These are phyloP conservation scores for Dexiosoma caninum DNA, from an alignment of 2,888 invertebrate species.

Conservation along the genomic window DNA sequence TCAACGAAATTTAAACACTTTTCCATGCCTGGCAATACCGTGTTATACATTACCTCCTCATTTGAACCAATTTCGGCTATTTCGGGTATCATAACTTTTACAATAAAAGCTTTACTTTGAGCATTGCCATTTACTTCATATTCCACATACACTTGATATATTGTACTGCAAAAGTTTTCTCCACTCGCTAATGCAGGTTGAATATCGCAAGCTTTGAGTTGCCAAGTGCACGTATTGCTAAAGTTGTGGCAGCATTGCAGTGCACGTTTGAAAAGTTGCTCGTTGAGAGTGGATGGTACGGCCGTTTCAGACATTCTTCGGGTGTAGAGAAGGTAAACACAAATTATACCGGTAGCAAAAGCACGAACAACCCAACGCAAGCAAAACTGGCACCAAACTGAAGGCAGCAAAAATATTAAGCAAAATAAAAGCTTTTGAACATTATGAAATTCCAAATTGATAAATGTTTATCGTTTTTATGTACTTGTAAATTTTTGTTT, in stretches of 20 bases:
- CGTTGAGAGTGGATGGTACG: constrained; percentile 42
- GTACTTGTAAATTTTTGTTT: no score
- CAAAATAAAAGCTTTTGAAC: not conserved
- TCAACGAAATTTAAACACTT: no score
- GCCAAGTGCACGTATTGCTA: constrained; percentile 15
- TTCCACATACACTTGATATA: constrained; percentile 66
- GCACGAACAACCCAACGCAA: not conserved
- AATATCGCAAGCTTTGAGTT: constrained; percentile 47
- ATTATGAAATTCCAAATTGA: constrained; percentile 11
- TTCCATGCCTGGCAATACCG: constrained; percentile 68
- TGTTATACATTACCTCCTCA: constrained; percentile 68
- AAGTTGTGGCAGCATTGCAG: constrained; percentile 40
- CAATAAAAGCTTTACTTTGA: constrained; percentile 61
- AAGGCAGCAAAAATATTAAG: not conserved
- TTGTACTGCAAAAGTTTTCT: constrained; percentile 73
- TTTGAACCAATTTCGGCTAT: constrained; percentile 68
- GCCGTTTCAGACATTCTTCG: constrained; percentile 22
- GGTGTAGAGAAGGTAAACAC: not conserved
- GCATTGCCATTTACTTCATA: constrained; percentile 51
- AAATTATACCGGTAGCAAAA: not conserved
- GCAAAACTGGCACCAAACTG: not conserved
- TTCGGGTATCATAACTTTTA: constrained; percentile 69
- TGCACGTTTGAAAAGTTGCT: constrained; percentile 42
- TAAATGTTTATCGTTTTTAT: no score
- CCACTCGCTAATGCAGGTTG: constrained; percentile 63